phyloP scores from a whole-genome alignment of 2,888 invertebrate genomes.

The Baccha elongata region DNA sequence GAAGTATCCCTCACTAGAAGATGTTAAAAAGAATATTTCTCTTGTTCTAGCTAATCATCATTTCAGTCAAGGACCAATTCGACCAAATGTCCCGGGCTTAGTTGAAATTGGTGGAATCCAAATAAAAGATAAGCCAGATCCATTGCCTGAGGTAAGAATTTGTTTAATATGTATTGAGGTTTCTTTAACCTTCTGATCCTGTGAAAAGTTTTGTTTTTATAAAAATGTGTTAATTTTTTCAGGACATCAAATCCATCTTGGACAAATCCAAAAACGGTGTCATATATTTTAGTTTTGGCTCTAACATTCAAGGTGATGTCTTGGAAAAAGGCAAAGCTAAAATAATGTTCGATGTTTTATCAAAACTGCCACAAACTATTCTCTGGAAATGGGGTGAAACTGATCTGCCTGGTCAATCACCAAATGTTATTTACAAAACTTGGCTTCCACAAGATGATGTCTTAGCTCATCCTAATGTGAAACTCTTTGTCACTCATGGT shows the following conservation, averaged over 20 bases:
- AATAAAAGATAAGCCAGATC: constrained; percentile 76
- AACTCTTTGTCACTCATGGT: constrained; percentile 77
- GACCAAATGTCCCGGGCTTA: constrained; percentile 77
- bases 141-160: constrained; percentile 75
- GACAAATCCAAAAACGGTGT: constrained; percentile 80
- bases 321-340: constrained; percentile 81
- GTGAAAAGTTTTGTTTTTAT: no score
- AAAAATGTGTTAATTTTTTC: no score
- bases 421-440: constrained; percentile 78
- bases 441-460: constrained; percentile 87
- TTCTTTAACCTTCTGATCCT: no score
- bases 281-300: constrained; percentile 81
- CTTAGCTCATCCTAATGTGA: constrained; percentile 88
- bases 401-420: constrained; percentile 78
- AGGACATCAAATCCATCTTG: constrained; percentile 77
- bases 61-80: constrained; percentile 77
- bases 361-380: constrained; percentile 84
- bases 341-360: constrained; percentile 84
- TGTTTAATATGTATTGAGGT: no score
- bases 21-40: constrained; percentile 77
- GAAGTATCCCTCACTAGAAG: constrained; percentile 76
- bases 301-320: constrained; percentile 76
- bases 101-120: constrained; percentile 79
- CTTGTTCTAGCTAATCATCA: constrained; percentile 77
- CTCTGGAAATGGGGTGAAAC: constrained; percentile 87